A percentile compares a stretch with the other conserved stretches of the same genome.
Conservation (phyloP, 2,888 invertebrate genomes). For the Eudiplozoon nipponicum region DNA sequence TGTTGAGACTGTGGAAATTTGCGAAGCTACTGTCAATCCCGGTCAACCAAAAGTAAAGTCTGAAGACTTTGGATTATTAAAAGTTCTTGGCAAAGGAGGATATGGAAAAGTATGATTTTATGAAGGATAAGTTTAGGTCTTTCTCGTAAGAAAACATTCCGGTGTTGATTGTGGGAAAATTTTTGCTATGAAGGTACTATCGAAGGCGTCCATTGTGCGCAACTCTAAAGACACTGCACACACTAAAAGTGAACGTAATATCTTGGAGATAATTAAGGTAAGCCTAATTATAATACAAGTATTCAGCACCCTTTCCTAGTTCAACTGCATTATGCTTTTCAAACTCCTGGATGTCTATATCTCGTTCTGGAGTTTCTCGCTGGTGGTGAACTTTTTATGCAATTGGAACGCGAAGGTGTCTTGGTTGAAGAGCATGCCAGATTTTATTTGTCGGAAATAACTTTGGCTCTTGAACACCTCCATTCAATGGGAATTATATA, state of each 20-base stretch:
- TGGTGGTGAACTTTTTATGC: constrained; percentile 94
- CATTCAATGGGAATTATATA: constrained; percentile 65
- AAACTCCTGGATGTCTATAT: constrained; percentile 92
- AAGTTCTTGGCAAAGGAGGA: constrained; percentile 74
- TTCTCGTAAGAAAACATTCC: constrained; percentile 48
- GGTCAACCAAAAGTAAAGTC: constrained; percentile 14
- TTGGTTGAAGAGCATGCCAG: constrained; percentile 88
- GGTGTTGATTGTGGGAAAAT: constrained; percentile 63
- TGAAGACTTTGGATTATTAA: constrained; percentile 72
- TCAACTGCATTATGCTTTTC: constrained; percentile 90
- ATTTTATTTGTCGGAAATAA: constrained; percentile 91
- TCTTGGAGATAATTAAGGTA: constrained; percentile 88
- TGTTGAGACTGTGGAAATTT: constrained; percentile 13
- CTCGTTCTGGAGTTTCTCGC: constrained; percentile 90
- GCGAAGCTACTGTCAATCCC: constrained; percentile 15
- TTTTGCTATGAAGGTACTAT: constrained; percentile 93
- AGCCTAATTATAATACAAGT: too few species aligned
- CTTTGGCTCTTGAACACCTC: constrained; percentile 77
- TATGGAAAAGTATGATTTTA: constrained; percentile 82
- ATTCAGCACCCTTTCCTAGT: constrained; percentile 93
- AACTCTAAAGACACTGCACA: constrained; percentile 99
- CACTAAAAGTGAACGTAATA: constrained; percentile 94
- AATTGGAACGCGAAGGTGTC: constrained; percentile 86
- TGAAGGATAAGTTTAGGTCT: constrained; percentile 24
- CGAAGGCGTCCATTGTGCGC: constrained; percentile 64